Percentiles rank a stretch among this genome's conserved stretches.
phyloP scores from a whole-genome alignment of 2,888 invertebrate species.

The Epinotia brunnichana region DNA sequence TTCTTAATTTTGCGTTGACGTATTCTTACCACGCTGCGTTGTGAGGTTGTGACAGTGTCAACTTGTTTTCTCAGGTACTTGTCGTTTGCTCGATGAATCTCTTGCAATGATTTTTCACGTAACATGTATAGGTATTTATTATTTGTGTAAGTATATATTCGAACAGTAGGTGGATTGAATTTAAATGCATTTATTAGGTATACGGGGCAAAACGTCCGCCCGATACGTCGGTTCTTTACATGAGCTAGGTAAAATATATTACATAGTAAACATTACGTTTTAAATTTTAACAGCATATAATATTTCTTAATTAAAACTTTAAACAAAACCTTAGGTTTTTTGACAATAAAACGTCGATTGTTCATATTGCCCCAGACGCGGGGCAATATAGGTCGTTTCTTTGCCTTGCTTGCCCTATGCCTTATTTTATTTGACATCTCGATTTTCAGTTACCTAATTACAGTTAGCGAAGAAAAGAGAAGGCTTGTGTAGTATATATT shows the following conservation, averaged over 20 bases:
- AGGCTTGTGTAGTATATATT: too few relatives aligned
- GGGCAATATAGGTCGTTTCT: not conserved
- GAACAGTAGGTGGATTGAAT: conserved; percentile 54
- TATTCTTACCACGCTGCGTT: conserved; percentile 39
- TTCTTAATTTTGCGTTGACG: conserved; percentile 45
- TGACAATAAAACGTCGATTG: not conserved
- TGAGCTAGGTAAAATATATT: too few relatives aligned
- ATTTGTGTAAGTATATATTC: too few relatives aligned
- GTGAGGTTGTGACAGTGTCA: conserved; percentile 26
- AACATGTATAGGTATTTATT: conserved; percentile 43
- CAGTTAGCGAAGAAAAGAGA: too few relatives aligned
- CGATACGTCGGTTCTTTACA: too few relatives aligned
- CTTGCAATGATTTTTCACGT: conserved; percentile 62
- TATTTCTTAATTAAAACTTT: too few relatives aligned
- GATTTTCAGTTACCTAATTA: too few relatives aligned
- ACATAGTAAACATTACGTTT: too few relatives aligned
- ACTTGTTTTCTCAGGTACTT: conserved; percentile 54
- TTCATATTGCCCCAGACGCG: not conserved
- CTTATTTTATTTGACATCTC: too few relatives aligned
- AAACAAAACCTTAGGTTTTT: too few relatives aligned
- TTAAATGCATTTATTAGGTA: conserved; percentile 44
- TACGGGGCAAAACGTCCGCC: too few relatives aligned
- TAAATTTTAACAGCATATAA: too few relatives aligned
- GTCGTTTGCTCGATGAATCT: conserved; percentile 64
- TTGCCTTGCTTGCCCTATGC: not conserved